phyloP scores from a whole-genome alignment of 2,888 invertebrate species.

The Hypolimnas misippus region DNA sequence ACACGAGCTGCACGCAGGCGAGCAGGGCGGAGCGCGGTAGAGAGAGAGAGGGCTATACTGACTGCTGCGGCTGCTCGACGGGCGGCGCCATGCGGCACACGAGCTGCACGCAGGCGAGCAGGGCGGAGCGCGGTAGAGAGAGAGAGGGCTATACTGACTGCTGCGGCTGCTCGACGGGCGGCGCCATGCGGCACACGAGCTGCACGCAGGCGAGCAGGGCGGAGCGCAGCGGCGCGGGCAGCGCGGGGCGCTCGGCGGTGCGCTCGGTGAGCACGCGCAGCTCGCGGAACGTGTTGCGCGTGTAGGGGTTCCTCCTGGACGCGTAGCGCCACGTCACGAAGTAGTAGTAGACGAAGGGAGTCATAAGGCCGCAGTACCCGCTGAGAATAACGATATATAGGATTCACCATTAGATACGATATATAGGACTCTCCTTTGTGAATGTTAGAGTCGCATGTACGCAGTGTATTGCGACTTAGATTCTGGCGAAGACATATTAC shows the following conservation, averaged over 20 bases:
- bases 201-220: conserved; percentile 85
- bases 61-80: conserved; percentile 56
- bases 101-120: not conserved
- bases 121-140: not conserved
- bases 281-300: conserved; percentile 96
- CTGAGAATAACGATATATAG: too few species aligned
- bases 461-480: too few species aligned
- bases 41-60: not conserved
- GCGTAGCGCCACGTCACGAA: conserved; percentile 95
- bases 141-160: conserved; percentile 50
- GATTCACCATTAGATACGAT: not conserved
- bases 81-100: conserved; percentile 6
- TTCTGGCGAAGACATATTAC: too few species aligned
- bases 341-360: conserved; percentile 98
- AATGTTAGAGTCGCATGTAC: too few species aligned
- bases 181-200: conserved; percentile 91
- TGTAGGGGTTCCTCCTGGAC: conserved; percentile 98
- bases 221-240: conserved; percentile 87
- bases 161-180: conserved; percentile 76
- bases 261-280: conserved; percentile 89
- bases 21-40: conserved; percentile 47
- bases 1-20: not conserved
- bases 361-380: conserved; percentile 94
- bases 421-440: too few species aligned
- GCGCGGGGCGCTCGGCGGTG: conserved; percentile 86